Percentiles rank a stretch among this genome's conserved stretches.
These are phyloP conservation scores for Crocodylus rhombifer DNA, from an alignment of 2,797 vertebrate species.

Conservation along the genomic window DNA sequence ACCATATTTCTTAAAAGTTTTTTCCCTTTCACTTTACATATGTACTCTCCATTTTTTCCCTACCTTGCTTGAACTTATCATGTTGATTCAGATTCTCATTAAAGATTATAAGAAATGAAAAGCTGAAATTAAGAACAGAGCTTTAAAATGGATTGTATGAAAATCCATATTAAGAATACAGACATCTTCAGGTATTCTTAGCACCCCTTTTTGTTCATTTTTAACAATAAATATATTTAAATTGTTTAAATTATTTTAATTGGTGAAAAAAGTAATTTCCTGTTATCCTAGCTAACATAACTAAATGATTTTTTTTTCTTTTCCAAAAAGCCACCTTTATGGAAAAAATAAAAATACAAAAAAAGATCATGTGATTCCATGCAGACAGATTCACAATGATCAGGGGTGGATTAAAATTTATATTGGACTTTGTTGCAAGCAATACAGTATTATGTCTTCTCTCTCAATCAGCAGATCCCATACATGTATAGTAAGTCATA, in stretches of 20 bases:
- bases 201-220: background rate
- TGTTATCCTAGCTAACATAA: background rate
- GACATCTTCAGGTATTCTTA: background rate
- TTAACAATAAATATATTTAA: background rate
- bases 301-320: background rate
- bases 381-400: background rate
- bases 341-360: background rate
- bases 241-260: background rate
- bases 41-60: constrained; percentile 3
- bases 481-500: background rate
- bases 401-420: background rate
- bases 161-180: background rate
- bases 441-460: background rate
- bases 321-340: background rate
- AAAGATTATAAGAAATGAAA: constrained; percentile 32
- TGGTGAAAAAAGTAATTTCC: background rate
- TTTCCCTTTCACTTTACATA: background rate
- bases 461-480: background rate
- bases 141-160: background rate
- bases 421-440: background rate
- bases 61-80: background rate
- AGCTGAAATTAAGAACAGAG: background rate
- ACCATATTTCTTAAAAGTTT: background rate
- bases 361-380: background rate
- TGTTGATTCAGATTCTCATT: background rate